A percentile compares a stretch with the other conserved stretches of the same genome.
phyloP scores from a whole-genome alignment of 2,888 invertebrate genomes.

The Ophioninae sp. region DNA sequence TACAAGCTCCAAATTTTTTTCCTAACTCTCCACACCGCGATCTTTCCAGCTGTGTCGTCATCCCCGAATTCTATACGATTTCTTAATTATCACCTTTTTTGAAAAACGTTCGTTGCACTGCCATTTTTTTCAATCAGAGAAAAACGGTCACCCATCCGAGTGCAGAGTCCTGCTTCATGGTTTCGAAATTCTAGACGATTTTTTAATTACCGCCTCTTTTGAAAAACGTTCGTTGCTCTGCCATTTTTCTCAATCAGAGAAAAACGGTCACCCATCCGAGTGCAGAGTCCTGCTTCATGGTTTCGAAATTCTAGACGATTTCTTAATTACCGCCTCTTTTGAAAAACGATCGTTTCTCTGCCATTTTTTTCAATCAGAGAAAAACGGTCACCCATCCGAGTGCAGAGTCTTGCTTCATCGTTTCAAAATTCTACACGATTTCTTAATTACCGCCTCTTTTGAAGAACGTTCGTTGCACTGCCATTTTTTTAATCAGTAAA shows the following conservation, averaged over 20 bases:
- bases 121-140: background rate
- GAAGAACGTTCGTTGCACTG: background rate
- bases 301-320: too few species aligned
- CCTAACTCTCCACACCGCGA: background rate
- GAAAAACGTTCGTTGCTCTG: too few species aligned
- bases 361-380: background rate
- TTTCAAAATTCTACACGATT: background rate
- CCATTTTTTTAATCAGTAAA: background rate
- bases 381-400: too few species aligned
- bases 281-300: too few species aligned
- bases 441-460: background rate
- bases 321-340: background rate
- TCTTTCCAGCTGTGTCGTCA: background rate
- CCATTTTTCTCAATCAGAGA: background rate
- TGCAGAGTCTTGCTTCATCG: too few species aligned
- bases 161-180: too few species aligned
- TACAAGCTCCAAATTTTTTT: conserved; percentile 16
- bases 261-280: too few species aligned
- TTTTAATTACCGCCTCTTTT: too few species aligned
- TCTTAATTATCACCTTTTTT: too few species aligned
- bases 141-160: too few species aligned
- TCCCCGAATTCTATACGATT: background rate
- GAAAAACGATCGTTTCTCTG: background rate
- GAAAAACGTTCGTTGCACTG: too few species aligned
- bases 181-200: too few species aligned